Conservation (phyloP, 2,113 vertebrate species). For the Odontesthes bonariensis region DNA sequence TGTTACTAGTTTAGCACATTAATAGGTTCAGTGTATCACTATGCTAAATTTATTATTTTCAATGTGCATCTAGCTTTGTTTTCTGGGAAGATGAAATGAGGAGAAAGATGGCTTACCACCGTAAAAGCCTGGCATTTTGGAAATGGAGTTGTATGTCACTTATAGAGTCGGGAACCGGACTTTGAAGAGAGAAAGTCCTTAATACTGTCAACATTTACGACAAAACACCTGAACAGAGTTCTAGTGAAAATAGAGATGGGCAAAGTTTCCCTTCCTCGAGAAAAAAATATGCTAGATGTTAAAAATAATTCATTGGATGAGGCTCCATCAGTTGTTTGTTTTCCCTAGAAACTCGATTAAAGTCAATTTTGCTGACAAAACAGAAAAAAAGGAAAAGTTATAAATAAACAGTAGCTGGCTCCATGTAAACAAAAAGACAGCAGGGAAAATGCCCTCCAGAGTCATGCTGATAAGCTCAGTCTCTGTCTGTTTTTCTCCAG, state of each 20-base stretch:
- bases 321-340: slow-evolving; percentile 45
- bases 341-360: slow-evolving; percentile 24
- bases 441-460: neutral
- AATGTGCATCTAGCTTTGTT: neutral
- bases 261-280: slow-evolving; percentile 44
- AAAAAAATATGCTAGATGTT: slow-evolving; percentile 3
- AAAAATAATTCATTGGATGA: slow-evolving; percentile 36
- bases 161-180: neutral
- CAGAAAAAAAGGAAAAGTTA: neutral
- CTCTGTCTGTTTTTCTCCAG: neutral
- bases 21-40: neutral
- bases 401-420: neutral
- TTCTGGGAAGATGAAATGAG: neutral
- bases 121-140: neutral
- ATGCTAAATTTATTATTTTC: neutral
- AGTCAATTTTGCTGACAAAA: neutral
- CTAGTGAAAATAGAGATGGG: slow-evolving; percentile 42
- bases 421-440: neutral
- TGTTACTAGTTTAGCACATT: slow-evolving; percentile 30
- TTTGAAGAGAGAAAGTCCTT: neutral
- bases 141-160: neutral
- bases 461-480: neutral
- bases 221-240: slow-evolving; percentile 45
- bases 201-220: slow-evolving; percentile 14
- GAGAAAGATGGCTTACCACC: neutral